phyloP scores from a whole-genome alignment of 2,797 vertebrate species.

The Odontamblyopus rebecca region DNA sequence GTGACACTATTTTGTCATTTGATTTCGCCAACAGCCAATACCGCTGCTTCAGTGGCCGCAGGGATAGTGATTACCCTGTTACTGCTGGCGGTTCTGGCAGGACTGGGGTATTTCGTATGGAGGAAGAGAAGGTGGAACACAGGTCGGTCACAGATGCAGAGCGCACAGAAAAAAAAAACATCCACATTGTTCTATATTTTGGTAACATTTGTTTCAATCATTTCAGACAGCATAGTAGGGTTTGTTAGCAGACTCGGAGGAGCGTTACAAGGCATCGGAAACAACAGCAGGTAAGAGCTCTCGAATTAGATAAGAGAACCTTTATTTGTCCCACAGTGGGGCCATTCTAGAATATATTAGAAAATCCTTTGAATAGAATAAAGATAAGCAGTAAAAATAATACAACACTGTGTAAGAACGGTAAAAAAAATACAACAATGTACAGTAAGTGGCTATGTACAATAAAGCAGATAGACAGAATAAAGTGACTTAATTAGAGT shows the following conservation, averaged over 20 bases:
- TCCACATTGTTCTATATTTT: background rate
- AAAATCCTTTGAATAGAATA: too few relatives aligned
- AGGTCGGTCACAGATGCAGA: slow-evolving; percentile 36
- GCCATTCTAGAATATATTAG: too few relatives aligned
- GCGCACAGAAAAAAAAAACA: background rate
- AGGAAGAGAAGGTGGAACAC: slow-evolving; percentile 38
- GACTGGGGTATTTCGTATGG: slow-evolving; percentile 53
- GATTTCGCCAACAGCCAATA: slow-evolving; percentile 27
- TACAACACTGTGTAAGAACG: background rate
- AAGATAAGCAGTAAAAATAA: background rate
- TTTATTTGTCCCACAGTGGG: too few relatives aligned
- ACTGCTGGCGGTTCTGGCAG: slow-evolving; percentile 36
- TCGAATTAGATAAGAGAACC: background rate
- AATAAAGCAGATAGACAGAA: too few relatives aligned
- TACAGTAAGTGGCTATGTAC: too few relatives aligned
- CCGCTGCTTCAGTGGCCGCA: slow-evolving; percentile 32
- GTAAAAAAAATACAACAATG: background rate
- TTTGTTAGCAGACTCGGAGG: slow-evolving; percentile 55
- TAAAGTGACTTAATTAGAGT: too few relatives aligned
- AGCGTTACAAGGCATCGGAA: slow-evolving; percentile 31
- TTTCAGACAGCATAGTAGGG: slow-evolving; percentile 53
- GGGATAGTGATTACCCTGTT: slow-evolving; percentile 41
- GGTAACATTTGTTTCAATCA: background rate
- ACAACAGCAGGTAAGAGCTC: slow-evolving; percentile 50
- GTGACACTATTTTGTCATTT: too few relatives aligned